Conservation (phyloP, 2,888 invertebrate genomes). For the Nephrotoma guestfalica region DNA sequence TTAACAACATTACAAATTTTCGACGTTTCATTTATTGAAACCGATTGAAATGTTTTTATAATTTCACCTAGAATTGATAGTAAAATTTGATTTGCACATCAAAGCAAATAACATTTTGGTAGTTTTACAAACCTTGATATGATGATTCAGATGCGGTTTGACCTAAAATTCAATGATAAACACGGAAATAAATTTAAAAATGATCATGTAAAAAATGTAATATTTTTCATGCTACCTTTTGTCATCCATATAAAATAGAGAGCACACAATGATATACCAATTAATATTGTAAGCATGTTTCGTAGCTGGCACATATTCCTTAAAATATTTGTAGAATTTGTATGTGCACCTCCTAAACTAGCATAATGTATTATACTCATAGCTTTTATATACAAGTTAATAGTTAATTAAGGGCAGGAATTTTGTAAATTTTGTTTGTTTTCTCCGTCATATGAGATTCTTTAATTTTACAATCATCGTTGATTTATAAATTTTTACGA, state of each 20-base stretch:
- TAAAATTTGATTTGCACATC: background rate
- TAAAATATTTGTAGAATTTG: background rate
- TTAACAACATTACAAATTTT: conserved; percentile 25
- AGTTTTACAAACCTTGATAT: background rate
- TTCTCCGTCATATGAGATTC: background rate
- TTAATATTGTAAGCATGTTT: background rate
- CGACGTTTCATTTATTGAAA: conserved; percentile 16
- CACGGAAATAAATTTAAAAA: background rate
- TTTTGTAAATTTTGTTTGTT: background rate
- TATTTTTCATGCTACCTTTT: conserved; percentile 12
- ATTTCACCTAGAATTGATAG: conserved; percentile 6
- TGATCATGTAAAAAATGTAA: background rate
- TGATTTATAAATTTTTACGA: background rate
- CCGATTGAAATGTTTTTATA: conserved; percentile 9
- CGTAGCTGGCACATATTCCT: background rate
- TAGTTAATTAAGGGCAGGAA: background rate
- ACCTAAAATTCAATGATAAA: background rate
- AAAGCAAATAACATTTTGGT: background rate
- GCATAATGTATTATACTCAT: background rate
- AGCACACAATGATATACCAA: conserved; percentile 8
- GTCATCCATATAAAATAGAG: conserved; percentile 21
- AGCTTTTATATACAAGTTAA: background rate
- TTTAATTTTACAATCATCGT: background rate
- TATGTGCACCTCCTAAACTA: background rate
- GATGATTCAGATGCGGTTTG: background rate